Evolutionary conservation across 2,888 invertebrate genomes (phyloP).

Genomic region (Diaprepes abbreviatus): DNA sequence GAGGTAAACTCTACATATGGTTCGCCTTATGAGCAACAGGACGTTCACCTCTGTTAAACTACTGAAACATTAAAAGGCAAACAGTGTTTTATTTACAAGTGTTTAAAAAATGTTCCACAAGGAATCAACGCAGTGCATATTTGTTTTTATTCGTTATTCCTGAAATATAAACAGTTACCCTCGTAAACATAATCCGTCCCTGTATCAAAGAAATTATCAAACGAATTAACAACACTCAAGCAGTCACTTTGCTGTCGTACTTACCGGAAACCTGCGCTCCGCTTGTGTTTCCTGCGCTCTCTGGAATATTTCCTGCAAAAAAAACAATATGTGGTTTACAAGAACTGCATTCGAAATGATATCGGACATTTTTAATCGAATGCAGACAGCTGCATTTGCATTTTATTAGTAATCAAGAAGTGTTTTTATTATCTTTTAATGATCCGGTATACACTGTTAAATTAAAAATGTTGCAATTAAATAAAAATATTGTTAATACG

Average conservation of each 20-base stretch:
- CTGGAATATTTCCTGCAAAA: constrained; percentile 66
- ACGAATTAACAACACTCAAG: constrained; percentile 31
- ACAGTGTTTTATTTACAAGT: too few relatives aligned
- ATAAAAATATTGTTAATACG: too few relatives aligned
- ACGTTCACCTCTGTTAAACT: too few relatives aligned
- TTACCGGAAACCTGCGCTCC: constrained; percentile 67
- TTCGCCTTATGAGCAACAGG: too few relatives aligned
- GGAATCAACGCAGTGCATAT: too few relatives aligned
- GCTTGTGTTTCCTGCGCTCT: constrained; percentile 66
- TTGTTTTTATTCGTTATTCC: too few relatives aligned
- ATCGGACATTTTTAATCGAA: constrained; percentile 1
- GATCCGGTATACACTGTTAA: too few relatives aligned
- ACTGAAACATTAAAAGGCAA: too few relatives aligned
- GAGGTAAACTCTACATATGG: too few relatives aligned
- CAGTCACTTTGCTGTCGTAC: constrained; percentile 51
- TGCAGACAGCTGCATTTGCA: background rate
- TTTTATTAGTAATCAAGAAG: background rate
- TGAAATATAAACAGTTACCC: too few relatives aligned
- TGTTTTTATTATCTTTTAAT: background rate
- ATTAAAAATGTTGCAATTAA: too few relatives aligned
- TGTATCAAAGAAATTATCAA: constrained; percentile 3
- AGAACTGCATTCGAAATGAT: constrained; percentile 31
- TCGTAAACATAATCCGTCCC: background rate
- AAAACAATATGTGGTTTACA: constrained; percentile 38
- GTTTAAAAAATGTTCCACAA: too few relatives aligned